Conservation (phyloP, 1,140 invertebrate genomes). For the Leptinotarsa undecemlineata region DNA sequence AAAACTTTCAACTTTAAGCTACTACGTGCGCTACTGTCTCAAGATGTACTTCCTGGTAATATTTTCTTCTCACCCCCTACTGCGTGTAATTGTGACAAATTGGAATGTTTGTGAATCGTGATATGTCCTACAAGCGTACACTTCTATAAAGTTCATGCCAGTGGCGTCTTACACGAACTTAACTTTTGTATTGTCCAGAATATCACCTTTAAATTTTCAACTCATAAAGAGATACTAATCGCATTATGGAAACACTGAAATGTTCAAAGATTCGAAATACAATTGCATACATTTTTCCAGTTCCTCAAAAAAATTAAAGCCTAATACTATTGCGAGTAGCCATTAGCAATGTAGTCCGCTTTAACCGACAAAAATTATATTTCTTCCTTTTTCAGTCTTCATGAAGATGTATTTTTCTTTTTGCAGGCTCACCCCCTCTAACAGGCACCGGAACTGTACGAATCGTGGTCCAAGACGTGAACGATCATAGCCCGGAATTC, state of each 20-base stretch:
- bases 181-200: too few species aligned
- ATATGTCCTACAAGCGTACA: not conserved
- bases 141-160: not conserved
- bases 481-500: constrained; percentile 89
- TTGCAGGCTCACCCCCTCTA: constrained; percentile 81
- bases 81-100: constrained; percentile 16
- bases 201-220: too few species aligned
- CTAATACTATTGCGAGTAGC: too few species aligned
- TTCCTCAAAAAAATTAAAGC: too few species aligned
- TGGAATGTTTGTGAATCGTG: constrained; percentile 11
- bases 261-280: too few species aligned
- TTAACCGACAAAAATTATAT: too few species aligned
- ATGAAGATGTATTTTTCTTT: not conserved
- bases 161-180: not conserved
- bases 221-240: too few species aligned
- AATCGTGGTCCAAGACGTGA: constrained; percentile 89
- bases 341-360: too few species aligned
- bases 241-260: too few species aligned
- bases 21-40: constrained; percentile 1
- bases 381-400: too few species aligned
- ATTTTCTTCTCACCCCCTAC: not conserved
- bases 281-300: too few species aligned
- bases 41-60: constrained; percentile 19
- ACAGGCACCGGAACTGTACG: constrained; percentile 86
- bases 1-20: too few species aligned